These are phyloP conservation scores for Pachypanchax playfairii DNA, from an alignment of 2,113 vertebrate species.

Conservation along the genomic window DNA sequence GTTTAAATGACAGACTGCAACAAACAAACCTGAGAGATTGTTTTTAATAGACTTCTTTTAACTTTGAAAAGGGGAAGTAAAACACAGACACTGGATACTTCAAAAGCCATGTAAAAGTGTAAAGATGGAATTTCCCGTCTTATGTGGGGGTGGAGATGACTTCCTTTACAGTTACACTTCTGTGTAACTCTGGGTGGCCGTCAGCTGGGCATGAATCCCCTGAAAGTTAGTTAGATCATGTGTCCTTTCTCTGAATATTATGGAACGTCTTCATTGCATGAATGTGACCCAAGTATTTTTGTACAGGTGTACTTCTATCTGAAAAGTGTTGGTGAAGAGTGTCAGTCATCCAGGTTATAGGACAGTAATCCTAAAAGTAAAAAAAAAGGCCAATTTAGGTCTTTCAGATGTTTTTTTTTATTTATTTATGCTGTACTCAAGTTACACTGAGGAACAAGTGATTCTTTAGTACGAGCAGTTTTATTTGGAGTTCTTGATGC, in stretches of 20 bases:
- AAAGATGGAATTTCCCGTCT: constrained; percentile 59
- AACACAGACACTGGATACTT: constrained; percentile 43
- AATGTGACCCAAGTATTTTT: no score
- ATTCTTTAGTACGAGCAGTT: no score
- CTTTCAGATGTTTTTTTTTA: no score
- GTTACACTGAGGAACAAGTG: no score
- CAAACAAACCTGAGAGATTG: constrained; percentile 28
- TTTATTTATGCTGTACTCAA: no score
- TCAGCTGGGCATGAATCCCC: constrained; percentile 24
- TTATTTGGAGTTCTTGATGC: not conserved
- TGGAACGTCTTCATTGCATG: constrained; percentile 4
- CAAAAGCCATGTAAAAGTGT: constrained; percentile 15
- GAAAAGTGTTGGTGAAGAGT: no score
- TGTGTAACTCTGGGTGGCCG: constrained; percentile 71
- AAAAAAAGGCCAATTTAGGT: no score
- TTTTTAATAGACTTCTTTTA: constrained; percentile 3
- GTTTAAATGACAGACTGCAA: constrained; percentile 31
- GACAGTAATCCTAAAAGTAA: no score
- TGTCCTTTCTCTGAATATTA: constrained; percentile 15
- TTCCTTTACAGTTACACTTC: constrained; percentile 41
- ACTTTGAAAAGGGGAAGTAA: constrained; percentile 27
- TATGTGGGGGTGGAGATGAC: constrained; percentile 4
- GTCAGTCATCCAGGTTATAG: no score
- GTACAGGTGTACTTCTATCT: no score
- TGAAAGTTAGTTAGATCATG: constrained; percentile 19